Evolutionary conservation across 1,140 invertebrate species (phyloP).

Genomic region (Drosophila melanica): DNA sequence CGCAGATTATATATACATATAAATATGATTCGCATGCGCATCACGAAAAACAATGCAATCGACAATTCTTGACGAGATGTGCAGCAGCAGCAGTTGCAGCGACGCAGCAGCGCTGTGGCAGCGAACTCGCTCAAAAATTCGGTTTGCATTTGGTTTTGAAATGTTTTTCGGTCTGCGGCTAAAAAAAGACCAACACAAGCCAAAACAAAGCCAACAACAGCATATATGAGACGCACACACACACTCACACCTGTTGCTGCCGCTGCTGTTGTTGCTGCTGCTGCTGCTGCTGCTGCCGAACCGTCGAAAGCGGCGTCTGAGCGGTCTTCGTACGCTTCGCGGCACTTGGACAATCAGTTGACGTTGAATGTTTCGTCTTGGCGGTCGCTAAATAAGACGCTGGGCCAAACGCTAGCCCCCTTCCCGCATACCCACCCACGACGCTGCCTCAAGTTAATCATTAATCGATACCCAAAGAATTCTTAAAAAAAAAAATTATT

Average conservation of each 20-base stretch:
- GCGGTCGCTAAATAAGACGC: constrained; percentile 69
- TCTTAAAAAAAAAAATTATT: no score
- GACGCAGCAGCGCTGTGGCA: no score
- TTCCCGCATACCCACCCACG: not conserved
- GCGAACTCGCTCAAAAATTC: constrained; percentile 54
- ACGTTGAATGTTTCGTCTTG: constrained; percentile 81
- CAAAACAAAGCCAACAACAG: constrained; percentile 2
- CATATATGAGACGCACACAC: constrained; percentile 3
- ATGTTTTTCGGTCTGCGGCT: constrained; percentile 50
- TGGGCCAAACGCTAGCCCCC: constrained; percentile 14
- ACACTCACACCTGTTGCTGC: not conserved
- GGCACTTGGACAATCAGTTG: constrained; percentile 80
- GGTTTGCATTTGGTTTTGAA: constrained; percentile 77
- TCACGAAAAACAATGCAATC: constrained; percentile 40
- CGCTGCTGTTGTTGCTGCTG: not conserved
- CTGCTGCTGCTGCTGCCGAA: constrained; percentile 12
- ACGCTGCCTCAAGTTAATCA: no score
- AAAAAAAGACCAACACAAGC: constrained; percentile 27
- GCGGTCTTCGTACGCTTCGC: constrained; percentile 75
- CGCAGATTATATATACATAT: no score
- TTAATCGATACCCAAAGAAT: not conserved
- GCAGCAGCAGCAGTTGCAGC: constrained; percentile 15
- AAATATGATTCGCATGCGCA: constrained; percentile 28
- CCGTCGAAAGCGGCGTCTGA: constrained; percentile 42
- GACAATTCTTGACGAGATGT: constrained; percentile 44